phyloP scores from a whole-genome alignment of 2,888 invertebrate species.

The Unio pictorum region DNA sequence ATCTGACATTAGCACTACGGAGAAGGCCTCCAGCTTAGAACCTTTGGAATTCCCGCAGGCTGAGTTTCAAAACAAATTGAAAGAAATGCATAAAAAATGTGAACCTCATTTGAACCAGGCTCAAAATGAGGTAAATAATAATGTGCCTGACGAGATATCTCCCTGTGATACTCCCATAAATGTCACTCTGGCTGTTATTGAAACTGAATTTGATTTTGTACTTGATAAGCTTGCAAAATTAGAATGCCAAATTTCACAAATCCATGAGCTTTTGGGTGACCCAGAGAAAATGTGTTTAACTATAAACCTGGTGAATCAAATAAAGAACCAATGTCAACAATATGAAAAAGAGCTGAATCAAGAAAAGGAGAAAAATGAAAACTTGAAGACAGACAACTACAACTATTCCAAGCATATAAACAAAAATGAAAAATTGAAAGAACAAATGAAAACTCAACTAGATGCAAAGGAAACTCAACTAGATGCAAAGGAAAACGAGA shows the following conservation, averaged over 20 bases:
- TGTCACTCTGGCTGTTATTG: constrained; percentile 2
- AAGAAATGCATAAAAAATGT: constrained; percentile 26
- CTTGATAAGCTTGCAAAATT: constrained; percentile 15
- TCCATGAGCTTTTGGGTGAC: constrained; percentile 42
- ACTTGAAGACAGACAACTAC: constrained; percentile 40
- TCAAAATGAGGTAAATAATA: too few relatives aligned
- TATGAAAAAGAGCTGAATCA: constrained; percentile 28
- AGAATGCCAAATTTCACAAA: constrained; percentile 35
- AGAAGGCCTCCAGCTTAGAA: constrained; percentile 4
- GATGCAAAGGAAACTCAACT: constrained; percentile 6
- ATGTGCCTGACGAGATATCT: not conserved
- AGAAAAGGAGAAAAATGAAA: constrained; percentile 37
- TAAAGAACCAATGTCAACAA: constrained; percentile 18
- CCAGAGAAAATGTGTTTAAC: constrained; percentile 33
- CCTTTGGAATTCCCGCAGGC: constrained; percentile 12
- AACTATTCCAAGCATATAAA: constrained; percentile 52
- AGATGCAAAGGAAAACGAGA: constrained; percentile 20
- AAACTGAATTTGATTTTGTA: not conserved
- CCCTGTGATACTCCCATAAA: not conserved
- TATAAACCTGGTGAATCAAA: constrained; percentile 33
- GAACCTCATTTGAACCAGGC: not conserved
- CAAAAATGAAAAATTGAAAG: constrained; percentile 37
- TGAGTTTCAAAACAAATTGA: constrained; percentile 26
- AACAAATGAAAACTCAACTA: constrained; percentile 30
- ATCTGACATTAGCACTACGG: not conserved